phyloP scores from a whole-genome alignment of 2,113 vertebrate species.

The Pyxicephalus adspersus region DNA sequence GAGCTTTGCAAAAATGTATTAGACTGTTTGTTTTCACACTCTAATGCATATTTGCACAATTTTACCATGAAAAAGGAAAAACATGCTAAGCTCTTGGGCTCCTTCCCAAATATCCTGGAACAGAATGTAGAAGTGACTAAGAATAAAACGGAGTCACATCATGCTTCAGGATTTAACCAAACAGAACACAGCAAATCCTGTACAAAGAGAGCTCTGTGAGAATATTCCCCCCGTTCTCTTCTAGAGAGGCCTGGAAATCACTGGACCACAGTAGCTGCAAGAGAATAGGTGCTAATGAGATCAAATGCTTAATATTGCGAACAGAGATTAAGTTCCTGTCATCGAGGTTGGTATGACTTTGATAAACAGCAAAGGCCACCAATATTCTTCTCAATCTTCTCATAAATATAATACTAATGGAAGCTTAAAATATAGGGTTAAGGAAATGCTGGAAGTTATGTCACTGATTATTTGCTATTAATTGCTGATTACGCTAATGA shows the following conservation, averaged over 20 bases:
- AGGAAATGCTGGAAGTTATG: no score
- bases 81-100: slow-evolving; percentile 88
- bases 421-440: no score
- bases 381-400: not conserved
- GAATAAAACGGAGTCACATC: slow-evolving; percentile 81
- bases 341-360: slow-evolving; percentile 24
- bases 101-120: slow-evolving; percentile 86
- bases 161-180: slow-evolving; percentile 82
- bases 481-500: no score
- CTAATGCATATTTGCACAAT: slow-evolving; percentile 89
- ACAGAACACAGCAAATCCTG: slow-evolving; percentile 74
- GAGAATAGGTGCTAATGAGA: slow-evolving; percentile 21
- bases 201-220: slow-evolving; percentile 65
- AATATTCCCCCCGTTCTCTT: not conserved
- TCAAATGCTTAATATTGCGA: slow-evolving; percentile 37
- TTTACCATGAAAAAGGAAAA: slow-evolving; percentile 88
- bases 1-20: slow-evolving; percentile 89
- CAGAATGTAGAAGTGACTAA: slow-evolving; percentile 82
- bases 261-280: slow-evolving; percentile 22
- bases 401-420: no score
- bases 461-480: no score
- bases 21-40: slow-evolving; percentile 89
- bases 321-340: not conserved
- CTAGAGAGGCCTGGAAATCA: slow-evolving; percentile 24
- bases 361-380: not conserved